A percentile compares a stretch with the other conserved stretches of the same genome.
These are phyloP conservation scores for Isurus oxyrinchus DNA, from an alignment of 2,113 vertebrate species.

Conservation along the genomic window DNA sequence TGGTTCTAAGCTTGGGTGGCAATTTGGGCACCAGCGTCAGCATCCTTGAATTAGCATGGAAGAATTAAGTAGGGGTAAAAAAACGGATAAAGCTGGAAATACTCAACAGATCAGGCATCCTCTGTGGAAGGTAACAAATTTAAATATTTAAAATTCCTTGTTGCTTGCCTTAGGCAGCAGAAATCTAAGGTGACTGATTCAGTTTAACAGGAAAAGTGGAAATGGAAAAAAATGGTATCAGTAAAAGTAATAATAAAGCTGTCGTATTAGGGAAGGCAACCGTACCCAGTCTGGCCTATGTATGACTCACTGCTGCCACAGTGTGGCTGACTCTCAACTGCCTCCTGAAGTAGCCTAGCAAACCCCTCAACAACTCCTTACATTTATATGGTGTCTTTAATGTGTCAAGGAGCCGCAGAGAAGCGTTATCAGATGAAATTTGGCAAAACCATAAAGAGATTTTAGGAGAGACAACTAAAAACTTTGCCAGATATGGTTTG, in stretches of 20 bases:
- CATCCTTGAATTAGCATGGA: too few species aligned
- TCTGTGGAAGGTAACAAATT: background rate
- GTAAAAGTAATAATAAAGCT: background rate
- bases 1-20: too few species aligned
- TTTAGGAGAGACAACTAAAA: background rate
- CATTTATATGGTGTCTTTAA: background rate
- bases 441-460: background rate
- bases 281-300: background rate
- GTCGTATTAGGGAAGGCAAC: background rate
- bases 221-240: background rate
- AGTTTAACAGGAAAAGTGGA: background rate
- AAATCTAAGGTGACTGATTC: background rate
- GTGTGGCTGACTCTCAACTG: background rate
- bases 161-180: background rate
- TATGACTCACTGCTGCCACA: background rate
- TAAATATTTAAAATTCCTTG: background rate
- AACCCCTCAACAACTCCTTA: background rate
- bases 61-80: too few species aligned
- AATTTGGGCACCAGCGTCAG: too few species aligned
- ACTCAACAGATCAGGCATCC: too few species aligned
- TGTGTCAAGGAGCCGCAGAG: background rate
- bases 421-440: background rate
- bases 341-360: background rate
- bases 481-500: background rate
- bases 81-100: too few species aligned